phyloP scores from a whole-genome alignment of 2,113 vertebrate genomes.

The Sula dactylatra region DNA sequence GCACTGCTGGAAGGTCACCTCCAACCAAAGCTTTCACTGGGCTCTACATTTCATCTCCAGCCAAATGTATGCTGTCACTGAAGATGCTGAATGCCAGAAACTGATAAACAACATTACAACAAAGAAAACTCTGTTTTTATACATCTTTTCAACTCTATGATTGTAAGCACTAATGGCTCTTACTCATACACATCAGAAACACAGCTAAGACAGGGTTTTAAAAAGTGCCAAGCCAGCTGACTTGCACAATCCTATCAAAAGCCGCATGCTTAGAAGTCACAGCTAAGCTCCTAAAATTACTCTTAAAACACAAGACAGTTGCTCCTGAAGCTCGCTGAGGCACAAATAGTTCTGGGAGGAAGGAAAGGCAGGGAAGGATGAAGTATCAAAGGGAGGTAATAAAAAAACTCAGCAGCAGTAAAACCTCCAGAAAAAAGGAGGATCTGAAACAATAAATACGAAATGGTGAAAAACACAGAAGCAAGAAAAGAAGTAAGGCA shows the following conservation, averaged over 20 bases:
- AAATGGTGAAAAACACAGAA: not conserved
- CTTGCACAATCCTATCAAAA: not conserved
- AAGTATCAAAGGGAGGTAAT: not conserved
- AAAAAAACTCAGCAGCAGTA: not conserved
- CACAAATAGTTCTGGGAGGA: not conserved
- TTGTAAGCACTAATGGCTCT: not conserved
- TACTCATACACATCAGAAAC: not conserved
- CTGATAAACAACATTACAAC: not conserved
- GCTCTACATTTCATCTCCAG: not conserved
- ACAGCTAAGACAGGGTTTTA: not conserved
- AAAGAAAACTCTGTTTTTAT: not conserved
- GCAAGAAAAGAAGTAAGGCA: fast-evolving
- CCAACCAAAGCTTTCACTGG: not conserved
- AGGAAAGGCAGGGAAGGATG: not conserved
- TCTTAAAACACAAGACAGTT: not conserved
- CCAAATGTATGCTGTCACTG: not conserved
- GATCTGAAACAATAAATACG: not conserved
- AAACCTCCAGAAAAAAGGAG: not conserved
- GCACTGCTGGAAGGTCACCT: not conserved
- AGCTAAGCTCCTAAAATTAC: not conserved
- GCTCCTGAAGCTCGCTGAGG: not conserved
- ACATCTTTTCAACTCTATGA: not conserved
- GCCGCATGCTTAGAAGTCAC: not conserved
- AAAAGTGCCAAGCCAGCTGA: not conserved
- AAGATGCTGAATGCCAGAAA: not conserved